phyloP scores from a whole-genome alignment of 2,888 invertebrate genomes.

The Diaperis boleti region DNA sequence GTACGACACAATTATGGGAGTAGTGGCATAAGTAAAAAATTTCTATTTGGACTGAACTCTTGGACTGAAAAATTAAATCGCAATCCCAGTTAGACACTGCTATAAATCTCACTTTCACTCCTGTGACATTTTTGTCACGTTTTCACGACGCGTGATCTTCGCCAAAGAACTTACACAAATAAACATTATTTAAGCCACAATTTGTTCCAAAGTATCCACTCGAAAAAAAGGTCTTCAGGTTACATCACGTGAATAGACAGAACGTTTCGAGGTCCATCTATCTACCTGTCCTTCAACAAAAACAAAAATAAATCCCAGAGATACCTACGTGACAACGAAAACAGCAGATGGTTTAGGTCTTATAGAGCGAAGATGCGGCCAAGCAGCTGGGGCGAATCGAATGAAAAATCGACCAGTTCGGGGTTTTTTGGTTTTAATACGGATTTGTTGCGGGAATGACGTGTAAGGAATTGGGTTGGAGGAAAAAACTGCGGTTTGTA shows the following conservation, averaged over 20 bases:
- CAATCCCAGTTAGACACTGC: too few species aligned
- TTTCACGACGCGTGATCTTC: neutral
- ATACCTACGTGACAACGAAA: conserved; percentile 34
- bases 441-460: conserved; percentile 3
- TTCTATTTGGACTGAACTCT: too few species aligned
- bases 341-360: conserved; percentile 36
- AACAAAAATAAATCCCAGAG: conserved; percentile 36
- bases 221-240: conserved; percentile 8
- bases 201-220: conserved; percentile 9
- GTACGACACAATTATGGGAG: too few species aligned
- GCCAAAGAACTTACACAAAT: neutral
- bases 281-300: conserved; percentile 34
- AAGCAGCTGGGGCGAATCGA: conserved; percentile 21
- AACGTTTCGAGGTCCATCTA: conserved; percentile 12
- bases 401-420: conserved; percentile 18
- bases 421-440: neutral
- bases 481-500: neutral
- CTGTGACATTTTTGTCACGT: neutral
- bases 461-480: neutral
- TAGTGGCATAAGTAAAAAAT: too few species aligned
- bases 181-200: conserved; percentile 2
- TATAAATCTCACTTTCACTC: neutral
- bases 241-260: conserved; percentile 25
- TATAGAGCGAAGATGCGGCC: conserved; percentile 9
- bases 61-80: too few species aligned